Percentiles rank a stretch among this genome's conserved stretches.
Conservation (phyloP, 2,797 vertebrate species). For the Furcifer pardalis region DNA sequence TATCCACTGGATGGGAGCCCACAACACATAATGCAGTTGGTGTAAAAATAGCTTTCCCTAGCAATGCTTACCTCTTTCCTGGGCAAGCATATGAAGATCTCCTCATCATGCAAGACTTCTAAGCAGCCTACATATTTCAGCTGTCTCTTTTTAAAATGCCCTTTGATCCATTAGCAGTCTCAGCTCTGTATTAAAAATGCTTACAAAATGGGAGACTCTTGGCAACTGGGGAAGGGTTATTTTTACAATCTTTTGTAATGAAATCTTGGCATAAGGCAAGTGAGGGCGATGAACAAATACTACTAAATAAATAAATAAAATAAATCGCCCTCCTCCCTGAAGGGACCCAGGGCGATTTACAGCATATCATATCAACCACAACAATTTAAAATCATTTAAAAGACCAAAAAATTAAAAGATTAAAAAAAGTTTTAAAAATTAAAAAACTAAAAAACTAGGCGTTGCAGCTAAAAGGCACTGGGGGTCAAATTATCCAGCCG, state of each 20-base stretch:
- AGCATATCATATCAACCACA: too few species aligned
- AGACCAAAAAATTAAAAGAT: too few species aligned
- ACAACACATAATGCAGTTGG: neutral
- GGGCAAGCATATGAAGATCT: rapidly evolving
- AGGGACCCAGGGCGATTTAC: too few species aligned
- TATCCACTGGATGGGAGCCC: neutral
- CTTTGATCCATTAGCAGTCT: conserved; percentile 1
- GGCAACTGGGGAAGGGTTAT: neutral
- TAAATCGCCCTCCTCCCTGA: too few species aligned
- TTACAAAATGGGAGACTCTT: neutral
- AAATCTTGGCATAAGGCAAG: neutral
- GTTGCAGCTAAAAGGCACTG: too few species aligned
- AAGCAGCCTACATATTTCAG: neutral
- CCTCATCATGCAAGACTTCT: neutral
- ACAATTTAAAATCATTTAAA: too few species aligned
- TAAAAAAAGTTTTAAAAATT: too few species aligned
- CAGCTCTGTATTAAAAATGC: neutral
- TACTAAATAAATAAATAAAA: too few species aligned
- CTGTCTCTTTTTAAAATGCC: neutral
- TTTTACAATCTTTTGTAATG: conserved; percentile 5
- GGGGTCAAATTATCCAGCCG: too few species aligned
- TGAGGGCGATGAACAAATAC: too few species aligned
- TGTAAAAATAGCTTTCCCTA: neutral
- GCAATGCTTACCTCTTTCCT: conserved; percentile 6
- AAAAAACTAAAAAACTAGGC: too few species aligned